phyloP scores from a whole-genome alignment of 2,797 vertebrate genomes.

The Typhlichthys subterraneus region DNA sequence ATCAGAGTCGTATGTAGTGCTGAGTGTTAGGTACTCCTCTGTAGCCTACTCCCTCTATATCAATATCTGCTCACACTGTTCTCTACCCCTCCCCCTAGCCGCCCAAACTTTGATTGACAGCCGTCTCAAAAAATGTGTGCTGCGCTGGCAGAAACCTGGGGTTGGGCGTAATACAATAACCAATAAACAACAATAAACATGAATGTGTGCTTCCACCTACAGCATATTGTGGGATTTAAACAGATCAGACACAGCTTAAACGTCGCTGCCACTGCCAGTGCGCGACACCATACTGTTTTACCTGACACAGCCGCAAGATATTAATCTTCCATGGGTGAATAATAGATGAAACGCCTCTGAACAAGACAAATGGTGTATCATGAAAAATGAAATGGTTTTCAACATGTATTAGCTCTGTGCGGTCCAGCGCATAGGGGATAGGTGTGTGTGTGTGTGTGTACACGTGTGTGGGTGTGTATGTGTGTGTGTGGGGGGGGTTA shows the following conservation, averaged over 20 bases:
- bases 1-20: not conserved
- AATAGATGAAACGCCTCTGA: slow-evolving; percentile 15
- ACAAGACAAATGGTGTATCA: slow-evolving; percentile 16
- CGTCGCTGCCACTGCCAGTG: no score
- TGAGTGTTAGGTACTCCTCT: not conserved
- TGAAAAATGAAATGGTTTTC: slow-evolving; percentile 20
- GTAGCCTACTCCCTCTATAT: no score
- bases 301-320: not conserved
- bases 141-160: no score
- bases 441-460: not conserved
- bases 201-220: not conserved
- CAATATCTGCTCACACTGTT: not conserved
- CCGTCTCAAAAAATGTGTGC: not conserved
- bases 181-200: not conserved
- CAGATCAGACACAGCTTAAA: not conserved
- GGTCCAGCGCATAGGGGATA: slow-evolving; percentile 1
- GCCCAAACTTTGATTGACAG: no score
- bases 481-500: not conserved
- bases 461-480: slow-evolving; percentile 6
- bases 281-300: no score
- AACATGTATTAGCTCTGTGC: slow-evolving; percentile 21
- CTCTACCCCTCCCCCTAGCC: no score
- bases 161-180: no score
- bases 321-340: slow-evolving; percentile 8
- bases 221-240: not conserved